Conservation (phyloP, 2,797 vertebrate species). For the Caiman crocodilus region DNA sequence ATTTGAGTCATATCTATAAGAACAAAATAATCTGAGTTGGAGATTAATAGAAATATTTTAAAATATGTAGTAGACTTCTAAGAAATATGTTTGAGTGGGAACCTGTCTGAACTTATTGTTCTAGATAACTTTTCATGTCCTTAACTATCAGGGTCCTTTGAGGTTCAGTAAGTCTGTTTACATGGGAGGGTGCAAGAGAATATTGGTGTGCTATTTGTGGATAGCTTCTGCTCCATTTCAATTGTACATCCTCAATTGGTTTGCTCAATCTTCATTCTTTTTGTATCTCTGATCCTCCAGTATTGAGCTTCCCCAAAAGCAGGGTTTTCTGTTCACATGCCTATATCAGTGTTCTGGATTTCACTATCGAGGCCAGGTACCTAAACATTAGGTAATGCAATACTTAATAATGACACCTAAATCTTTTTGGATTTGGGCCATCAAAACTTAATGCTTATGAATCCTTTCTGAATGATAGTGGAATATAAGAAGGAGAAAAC, state of each 20-base stretch:
- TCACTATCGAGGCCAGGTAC: neutral
- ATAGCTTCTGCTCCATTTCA: neutral
- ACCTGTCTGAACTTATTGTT: neutral
- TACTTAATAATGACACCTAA: neutral
- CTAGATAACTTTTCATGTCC: neutral
- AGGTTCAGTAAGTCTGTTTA: neutral
- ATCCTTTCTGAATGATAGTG: neutral
- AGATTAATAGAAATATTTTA: neutral
- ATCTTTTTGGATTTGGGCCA: constrained; percentile 33
- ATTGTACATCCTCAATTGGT: too few species aligned
- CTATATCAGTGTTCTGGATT: neutral
- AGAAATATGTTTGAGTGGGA: neutral
- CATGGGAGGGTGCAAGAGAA: neutral
- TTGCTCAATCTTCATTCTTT: too few species aligned
- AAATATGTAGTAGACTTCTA: neutral
- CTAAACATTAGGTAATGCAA: neutral
- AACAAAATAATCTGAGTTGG: neutral
- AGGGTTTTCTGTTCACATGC: neutral
- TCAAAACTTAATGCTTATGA: constrained; percentile 8
- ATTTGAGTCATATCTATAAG: neutral
- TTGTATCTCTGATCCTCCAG: too few species aligned
- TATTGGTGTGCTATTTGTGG: neutral
- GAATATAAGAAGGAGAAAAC: neutral
- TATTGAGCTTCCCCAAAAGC: neutral
- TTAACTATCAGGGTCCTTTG: neutral